These are phyloP conservation scores for Bombylius major DNA, from an alignment of 2,888 invertebrate genomes.

Conservation along the genomic window DNA sequence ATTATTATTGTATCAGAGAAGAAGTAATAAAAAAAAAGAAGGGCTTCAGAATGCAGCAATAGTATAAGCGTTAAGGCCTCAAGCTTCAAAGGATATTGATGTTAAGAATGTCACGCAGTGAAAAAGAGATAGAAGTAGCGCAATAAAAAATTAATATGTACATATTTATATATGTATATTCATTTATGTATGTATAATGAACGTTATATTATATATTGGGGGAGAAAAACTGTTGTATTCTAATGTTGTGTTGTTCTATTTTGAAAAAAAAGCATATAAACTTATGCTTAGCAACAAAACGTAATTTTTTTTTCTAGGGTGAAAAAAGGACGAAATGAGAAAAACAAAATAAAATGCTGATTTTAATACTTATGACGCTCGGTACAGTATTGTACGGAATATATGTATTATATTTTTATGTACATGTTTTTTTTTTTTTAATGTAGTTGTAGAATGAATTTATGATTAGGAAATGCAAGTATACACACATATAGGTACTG, in stretches of 20 bases:
- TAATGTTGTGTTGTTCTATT: background rate
- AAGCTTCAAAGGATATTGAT: background rate
- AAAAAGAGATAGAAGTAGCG: background rate
- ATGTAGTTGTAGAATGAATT: background rate
- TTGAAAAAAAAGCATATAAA: background rate
- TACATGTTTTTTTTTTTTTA: background rate
- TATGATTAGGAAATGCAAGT: too few relatives aligned
- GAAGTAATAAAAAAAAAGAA: too few relatives aligned
- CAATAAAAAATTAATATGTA: background rate
- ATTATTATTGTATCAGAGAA: too few relatives aligned
- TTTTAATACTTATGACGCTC: background rate
- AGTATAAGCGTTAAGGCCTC: too few relatives aligned
- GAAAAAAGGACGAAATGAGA: background rate
- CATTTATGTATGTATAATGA: too few relatives aligned
- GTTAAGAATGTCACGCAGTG: background rate
- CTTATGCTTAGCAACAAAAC: background rate
- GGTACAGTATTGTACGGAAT: background rate
- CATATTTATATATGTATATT: background rate
- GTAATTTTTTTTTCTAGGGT: background rate
- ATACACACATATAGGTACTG: too few relatives aligned
- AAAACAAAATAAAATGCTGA: too few relatives aligned
- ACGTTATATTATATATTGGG: too few relatives aligned
- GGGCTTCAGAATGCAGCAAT: too few relatives aligned
- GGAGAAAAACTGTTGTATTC: background rate
- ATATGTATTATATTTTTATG: background rate